Evolutionary conservation across 2,888 invertebrate genomes (phyloP).

Genomic region (Pandemis heparana): DNA sequence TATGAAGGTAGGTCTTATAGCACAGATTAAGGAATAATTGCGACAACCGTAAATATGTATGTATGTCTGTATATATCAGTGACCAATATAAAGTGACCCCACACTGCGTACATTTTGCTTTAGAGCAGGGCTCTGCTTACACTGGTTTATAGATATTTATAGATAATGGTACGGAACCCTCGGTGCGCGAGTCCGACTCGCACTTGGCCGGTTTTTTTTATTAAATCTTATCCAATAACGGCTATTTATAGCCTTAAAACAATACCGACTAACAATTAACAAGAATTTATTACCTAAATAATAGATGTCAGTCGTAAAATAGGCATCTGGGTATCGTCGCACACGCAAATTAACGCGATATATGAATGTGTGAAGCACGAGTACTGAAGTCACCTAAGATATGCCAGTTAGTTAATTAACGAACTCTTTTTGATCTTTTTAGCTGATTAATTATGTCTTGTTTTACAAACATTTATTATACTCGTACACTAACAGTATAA

Average conservation of each 20-base stretch:
- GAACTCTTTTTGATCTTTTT: background rate
- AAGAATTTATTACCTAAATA: background rate
- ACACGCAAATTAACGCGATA: background rate
- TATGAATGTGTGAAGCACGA: background rate
- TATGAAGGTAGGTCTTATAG: too few species aligned
- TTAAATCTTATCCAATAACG: background rate
- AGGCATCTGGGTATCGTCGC: constrained; percentile 9
- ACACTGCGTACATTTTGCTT: too few species aligned
- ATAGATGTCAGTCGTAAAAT: background rate
- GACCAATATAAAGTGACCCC: too few species aligned
- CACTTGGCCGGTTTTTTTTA: too few species aligned
- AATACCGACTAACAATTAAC: background rate
- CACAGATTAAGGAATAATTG: too few species aligned
- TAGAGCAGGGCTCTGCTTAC: too few species aligned
- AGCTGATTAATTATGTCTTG: background rate
- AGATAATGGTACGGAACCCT: too few species aligned
- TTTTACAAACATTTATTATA: background rate
- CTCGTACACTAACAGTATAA: background rate
- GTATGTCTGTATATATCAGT: too few species aligned
- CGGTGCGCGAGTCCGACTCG: too few species aligned
- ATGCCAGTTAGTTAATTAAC: constrained; percentile 1
- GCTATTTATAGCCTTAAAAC: background rate
- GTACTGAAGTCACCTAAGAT: background rate
- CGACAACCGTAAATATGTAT: too few species aligned
- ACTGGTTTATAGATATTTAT: too few species aligned